Evolutionary conservation across 2,797 vertebrate species (phyloP).

Genomic region (Australoheros facetus): DNA sequence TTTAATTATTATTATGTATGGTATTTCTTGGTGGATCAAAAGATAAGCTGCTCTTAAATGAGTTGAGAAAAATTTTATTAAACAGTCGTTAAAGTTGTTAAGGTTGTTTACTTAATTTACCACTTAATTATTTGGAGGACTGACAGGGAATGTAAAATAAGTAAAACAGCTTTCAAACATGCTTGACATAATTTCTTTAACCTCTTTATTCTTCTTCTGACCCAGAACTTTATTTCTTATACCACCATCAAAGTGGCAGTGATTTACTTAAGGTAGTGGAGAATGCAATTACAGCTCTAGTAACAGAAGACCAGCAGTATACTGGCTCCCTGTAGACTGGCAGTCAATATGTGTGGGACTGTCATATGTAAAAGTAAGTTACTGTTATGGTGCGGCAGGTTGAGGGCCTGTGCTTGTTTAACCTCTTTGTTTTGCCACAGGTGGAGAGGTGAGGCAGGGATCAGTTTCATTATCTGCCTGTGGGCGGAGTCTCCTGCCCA

Average conservation of each 20-base stretch:
- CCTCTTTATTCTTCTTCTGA: not conserved
- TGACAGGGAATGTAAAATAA: not conserved
- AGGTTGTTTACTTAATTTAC: not conserved
- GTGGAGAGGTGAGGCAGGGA: not conserved
- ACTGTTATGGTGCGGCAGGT: too few relatives aligned
- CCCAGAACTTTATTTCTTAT: not conserved
- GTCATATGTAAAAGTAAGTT: not conserved
- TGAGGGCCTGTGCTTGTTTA: too few relatives aligned
- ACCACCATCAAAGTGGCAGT: not conserved
- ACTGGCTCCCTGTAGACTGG: not conserved
- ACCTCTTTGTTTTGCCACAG: not conserved
- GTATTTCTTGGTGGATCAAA: constrained; percentile 50
- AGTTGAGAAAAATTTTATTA: constrained; percentile 37
- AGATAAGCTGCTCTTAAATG: constrained; percentile 31
- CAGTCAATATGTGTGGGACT: not conserved
- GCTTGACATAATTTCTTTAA: not conserved
- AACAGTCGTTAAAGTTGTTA: not conserved
- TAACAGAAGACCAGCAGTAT: not conserved
- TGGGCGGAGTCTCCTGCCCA: not conserved
- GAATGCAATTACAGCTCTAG: not conserved
- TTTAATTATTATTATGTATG: constrained; percentile 48
- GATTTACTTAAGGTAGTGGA: not conserved
- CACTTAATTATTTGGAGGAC: constrained; percentile 5
- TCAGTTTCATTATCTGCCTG: not conserved
- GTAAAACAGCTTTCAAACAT: not conserved